Base-by-base conservation (phyloP, 2,797 vertebrate species). In the Gymnopithys bicolor region DNA sequence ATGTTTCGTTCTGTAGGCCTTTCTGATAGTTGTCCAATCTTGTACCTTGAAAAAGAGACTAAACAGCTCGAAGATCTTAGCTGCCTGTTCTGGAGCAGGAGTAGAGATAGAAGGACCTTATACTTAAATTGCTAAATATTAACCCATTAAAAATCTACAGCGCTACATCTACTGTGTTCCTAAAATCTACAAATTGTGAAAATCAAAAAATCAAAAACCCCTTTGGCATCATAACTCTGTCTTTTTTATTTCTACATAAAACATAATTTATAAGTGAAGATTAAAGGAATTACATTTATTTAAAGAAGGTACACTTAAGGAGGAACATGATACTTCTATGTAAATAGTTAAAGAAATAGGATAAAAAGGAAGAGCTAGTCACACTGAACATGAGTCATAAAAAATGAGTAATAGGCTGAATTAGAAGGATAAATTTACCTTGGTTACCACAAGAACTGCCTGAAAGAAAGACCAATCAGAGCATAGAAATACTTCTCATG, bases 341-440 rank as follows among this genome's bases (percentile, higher is more conserved):
- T 64, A 86, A 79, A 91, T 48, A 90, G 10, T 53, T 89, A 85
- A 83, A 64, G 7, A 91, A 93, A 71, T 13, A 35, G 39, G 39
- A 83, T 7, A 80, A 30, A 92, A 81, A 83, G 1, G 8, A 90
- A 87, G 45, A 82, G 7, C 43, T 84, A 84, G 39, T 76, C 58
- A 51, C 28, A 35, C 3, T 59, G 35, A 70, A 71, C 11, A 52
- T 80, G 85, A 92, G 21, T 56, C n/a, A 75, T 87, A 83, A 93
- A 93, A 11, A 87, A 78, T 16, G 25, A 89, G 9, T 91, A 93
- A 80, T 53, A 28, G 37, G 17, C 21, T 85, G 37, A 85, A 8
- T 70, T 74, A 85, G 62, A 94, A 75, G 27, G n/a, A 93, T 70
- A 77, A 83, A 89, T 90, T 83, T 93, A 62, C 27, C 17, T 69